Percentiles rank a stretch among this genome's conserved stretches.
Evolutionary conservation across 2,888 invertebrate species (phyloP).

Genomic region (Nezara viridula): DNA sequence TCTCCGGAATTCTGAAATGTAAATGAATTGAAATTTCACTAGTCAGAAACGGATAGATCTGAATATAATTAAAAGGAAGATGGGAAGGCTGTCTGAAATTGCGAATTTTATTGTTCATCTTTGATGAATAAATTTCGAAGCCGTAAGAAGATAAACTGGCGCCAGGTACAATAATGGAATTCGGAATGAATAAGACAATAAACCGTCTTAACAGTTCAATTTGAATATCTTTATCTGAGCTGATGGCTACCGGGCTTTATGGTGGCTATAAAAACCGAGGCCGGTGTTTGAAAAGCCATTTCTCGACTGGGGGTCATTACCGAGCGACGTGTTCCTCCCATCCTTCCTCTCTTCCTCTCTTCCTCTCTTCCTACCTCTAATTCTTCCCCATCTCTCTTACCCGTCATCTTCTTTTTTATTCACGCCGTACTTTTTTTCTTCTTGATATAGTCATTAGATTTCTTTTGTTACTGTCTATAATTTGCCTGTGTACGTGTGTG

Average conservation of each 20-base stretch:
- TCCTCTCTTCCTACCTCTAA: background rate
- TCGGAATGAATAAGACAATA: conserved; percentile 40
- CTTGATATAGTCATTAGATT: conserved; percentile 2
- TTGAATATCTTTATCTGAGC: conserved; percentile 16
- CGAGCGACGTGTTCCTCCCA: background rate
- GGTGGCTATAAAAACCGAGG: conserved; percentile 8
- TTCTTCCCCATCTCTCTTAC: conserved; percentile 31
- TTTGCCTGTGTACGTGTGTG: too few species aligned
- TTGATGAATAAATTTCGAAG: background rate
- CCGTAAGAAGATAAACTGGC: background rate
- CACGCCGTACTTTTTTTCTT: background rate
- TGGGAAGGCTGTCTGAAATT: background rate
- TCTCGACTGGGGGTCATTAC: background rate
- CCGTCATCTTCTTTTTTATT: conserved; percentile 4
- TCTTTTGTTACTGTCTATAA: background rate
- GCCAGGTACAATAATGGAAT: conserved; percentile 15
- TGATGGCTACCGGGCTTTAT: background rate
- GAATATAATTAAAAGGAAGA: background rate
- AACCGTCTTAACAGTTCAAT: conserved; percentile 41
- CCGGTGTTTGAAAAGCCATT: conserved; percentile 23
- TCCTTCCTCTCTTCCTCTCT: too few species aligned
- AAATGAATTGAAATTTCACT: too few species aligned
- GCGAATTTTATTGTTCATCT: background rate
- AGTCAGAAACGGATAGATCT: background rate
- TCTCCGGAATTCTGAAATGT: too few species aligned